Conservation (phyloP, 2,888 invertebrate species). For the Netelia fuscicornis region DNA sequence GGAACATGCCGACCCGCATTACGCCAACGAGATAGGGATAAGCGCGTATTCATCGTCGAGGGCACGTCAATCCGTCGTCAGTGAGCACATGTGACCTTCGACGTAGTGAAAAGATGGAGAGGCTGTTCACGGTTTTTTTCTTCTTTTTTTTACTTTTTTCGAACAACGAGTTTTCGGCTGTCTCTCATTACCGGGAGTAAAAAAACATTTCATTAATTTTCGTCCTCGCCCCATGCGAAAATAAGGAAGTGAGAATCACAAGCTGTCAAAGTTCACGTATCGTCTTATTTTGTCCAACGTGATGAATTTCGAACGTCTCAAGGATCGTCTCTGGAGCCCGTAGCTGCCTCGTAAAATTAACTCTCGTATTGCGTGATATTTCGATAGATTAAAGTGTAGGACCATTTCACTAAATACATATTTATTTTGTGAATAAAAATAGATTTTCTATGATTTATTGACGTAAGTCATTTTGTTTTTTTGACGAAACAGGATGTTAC, state of each 20-base stretch:
- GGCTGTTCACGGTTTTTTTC: background rate
- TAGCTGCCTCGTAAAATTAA: background rate
- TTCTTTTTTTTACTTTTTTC: background rate
- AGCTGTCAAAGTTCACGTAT: slow-evolving; percentile 48
- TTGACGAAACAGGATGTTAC: too few relatives aligned
- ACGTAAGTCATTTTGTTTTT: too few relatives aligned
- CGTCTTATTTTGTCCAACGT: slow-evolving; percentile 17
- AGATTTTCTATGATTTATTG: too few relatives aligned
- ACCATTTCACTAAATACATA: too few relatives aligned
- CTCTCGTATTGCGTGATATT: too few relatives aligned
- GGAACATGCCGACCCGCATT: background rate
- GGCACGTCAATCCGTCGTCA: slow-evolving; percentile 17
- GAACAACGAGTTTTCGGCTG: background rate
- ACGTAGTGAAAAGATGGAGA: background rate
- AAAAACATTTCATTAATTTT: slow-evolving; percentile 11
- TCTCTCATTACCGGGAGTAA: background rate
- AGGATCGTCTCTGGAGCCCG: slow-evolving; percentile 20
- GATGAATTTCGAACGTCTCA: slow-evolving; percentile 24
- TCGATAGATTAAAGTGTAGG: too few relatives aligned
- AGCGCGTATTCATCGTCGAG: slow-evolving; percentile 16
- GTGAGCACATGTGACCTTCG: slow-evolving; percentile 32
- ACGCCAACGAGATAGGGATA: background rate
- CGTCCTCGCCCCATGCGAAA: background rate
- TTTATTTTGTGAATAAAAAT: too few relatives aligned
- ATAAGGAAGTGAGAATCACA: slow-evolving; percentile 2